These are phyloP conservation scores for Sympetrum striolatum DNA, from an alignment of 2,888 invertebrate genomes.

Conservation along the genomic window DNA sequence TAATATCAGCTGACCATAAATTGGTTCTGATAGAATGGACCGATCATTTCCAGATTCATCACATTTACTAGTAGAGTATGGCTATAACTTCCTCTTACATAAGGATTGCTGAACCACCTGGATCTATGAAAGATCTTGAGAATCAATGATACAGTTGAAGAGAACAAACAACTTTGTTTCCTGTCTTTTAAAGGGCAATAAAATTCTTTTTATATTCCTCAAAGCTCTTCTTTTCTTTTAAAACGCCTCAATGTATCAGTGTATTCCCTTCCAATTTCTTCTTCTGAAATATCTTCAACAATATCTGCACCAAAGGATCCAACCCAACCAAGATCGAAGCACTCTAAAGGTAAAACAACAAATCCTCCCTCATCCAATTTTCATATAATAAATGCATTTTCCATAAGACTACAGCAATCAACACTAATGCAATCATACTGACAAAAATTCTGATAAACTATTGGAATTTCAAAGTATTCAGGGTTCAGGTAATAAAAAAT, in stretches of 20 bases:
- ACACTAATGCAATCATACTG: neutral
- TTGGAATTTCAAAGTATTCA: no score
- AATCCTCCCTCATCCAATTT: conserved; percentile 70
- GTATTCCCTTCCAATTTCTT: conserved; percentile 63
- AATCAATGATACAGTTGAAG: neutral
- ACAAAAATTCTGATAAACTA: no score
- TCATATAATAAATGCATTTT: neutral
- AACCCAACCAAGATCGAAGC: conserved; percentile 72
- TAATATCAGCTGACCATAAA: neutral
- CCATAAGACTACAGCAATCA: no score
- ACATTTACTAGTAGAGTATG: conserved; percentile 63
- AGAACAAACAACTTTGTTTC: no score
- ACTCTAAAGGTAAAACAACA: conserved; percentile 66
- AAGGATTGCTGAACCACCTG: conserved; percentile 65
- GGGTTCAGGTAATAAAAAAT: no score
- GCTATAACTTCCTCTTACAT: conserved; percentile 67
- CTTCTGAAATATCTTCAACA: conserved; percentile 64
- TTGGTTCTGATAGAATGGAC: conserved; percentile 58
- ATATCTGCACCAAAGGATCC: conserved; percentile 67
- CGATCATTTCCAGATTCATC: conserved; percentile 60
- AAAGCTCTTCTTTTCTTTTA: conserved; percentile 56
- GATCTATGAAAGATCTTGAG: conserved; percentile 57
- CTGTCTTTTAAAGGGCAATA: no score
- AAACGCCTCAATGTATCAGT: conserved; percentile 63
- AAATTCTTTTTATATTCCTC: no score